Conservation (phyloP, 1,140 invertebrate genomes). For the Lethrus apterus region DNA sequence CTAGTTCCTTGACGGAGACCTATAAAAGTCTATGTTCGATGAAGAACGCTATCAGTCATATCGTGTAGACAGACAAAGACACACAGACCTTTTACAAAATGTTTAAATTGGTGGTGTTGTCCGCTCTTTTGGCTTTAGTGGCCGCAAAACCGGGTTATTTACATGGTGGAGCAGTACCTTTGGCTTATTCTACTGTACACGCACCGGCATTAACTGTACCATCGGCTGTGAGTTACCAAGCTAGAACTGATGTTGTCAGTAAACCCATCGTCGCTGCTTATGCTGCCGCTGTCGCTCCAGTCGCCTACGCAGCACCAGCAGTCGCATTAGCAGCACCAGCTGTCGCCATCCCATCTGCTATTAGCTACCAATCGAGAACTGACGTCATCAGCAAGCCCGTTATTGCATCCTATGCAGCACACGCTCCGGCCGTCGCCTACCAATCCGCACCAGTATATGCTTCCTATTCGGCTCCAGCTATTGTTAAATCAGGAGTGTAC, state of each 20-base stretch:
- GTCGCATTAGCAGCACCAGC: no score
- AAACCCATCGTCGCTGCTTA: slow-evolving; percentile 22
- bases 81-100: slow-evolving; percentile 47
- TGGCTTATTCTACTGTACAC: slow-evolving; percentile 26
- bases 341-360: slow-evolving; percentile 17
- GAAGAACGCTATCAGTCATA: slow-evolving; percentile 4
- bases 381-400: slow-evolving; percentile 19
- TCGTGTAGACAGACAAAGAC: slow-evolving; percentile 20
- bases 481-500: slow-evolving; percentile 6
- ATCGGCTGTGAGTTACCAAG: slow-evolving; percentile 23
- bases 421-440: slow-evolving; percentile 17
- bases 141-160: slow-evolving; percentile 40
- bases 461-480: slow-evolving; percentile 18
- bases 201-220: slow-evolving; percentile 18
- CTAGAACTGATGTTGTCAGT: slow-evolving; percentile 21
- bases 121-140: slow-evolving; percentile 43
- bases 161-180: slow-evolving; percentile 24
- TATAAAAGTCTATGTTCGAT: slow-evolving; percentile 10
- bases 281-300: slow-evolving; percentile 8
- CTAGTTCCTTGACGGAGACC: slow-evolving; percentile 4
- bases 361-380: slow-evolving; percentile 17
- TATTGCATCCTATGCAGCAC: slow-evolving; percentile 16
- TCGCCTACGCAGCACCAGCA: slow-evolving; percentile 17
- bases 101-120: slow-evolving; percentile 51
- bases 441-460: slow-evolving; percentile 10